Base-by-base conservation (phyloP, 2,888 invertebrate species). In the Loripinus fragilis region DNA sequence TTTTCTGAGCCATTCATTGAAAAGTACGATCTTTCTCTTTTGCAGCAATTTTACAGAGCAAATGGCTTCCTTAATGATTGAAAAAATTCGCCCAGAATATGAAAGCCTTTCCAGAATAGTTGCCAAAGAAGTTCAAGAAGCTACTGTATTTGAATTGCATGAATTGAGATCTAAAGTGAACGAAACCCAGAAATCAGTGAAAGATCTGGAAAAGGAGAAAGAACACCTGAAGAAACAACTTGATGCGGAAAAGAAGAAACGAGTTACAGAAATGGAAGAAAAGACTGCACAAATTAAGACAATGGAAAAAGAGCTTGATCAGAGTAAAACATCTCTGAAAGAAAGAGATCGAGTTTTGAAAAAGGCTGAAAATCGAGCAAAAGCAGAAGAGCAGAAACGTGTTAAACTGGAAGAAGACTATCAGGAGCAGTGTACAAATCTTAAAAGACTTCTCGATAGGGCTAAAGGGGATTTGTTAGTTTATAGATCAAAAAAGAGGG, bases 401-500 rank as follows among this genome's bases (percentile, higher is more conserved):
- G 23, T 74, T 3, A 42, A 76, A 52, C 65, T 28, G 2, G 81
- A 78, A 65, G 73, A 81, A 42, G 76, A 76, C 25, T 52, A 64
- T n/a, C 41, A 67, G n/a, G 28, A 23, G n/a, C 67, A 67, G 17
- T 30, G 28, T 7, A 33, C 67, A 23, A 45, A 42, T 20, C 25
- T 67, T 7, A 67, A 38, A 28, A 67, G 45, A 41, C 67, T 42
- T 42, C 52, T 81, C 12, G 76, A 78, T 45, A 81, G 76, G 68
- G 71, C 69, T 5, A 81, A 81, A 48, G 78, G 81, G n/a, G 81
- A 81, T 25, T 23, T 81, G 7, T 25, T 81, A n/a, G 76, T 81
- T 8, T 74, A 76, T 20, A 78, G 74, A 52, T 81, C 81, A 0
- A 76, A 74, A 65, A 78, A 76, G 50, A 69, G 81, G 38, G 25